Base-by-base conservation (phyloP, 2,888 invertebrate species). In the Epistrophe eligans region DNA sequence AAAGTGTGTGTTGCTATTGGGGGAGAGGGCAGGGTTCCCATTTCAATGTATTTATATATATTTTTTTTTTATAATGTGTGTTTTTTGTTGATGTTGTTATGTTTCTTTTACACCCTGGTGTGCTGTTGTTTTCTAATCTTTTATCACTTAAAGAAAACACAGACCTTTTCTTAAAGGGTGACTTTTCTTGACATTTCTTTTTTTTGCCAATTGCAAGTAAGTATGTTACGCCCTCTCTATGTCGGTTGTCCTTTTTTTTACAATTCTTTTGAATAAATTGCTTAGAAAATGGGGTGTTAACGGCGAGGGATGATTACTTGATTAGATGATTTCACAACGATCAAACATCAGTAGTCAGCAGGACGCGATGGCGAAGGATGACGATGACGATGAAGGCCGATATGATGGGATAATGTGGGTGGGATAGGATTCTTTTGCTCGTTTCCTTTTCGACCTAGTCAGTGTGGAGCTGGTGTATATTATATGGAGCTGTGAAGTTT, bases 271-370 rank as follows among this genome's bases (percentile, higher is more conserved):
- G 79, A 66, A 64, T 81, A 84, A 81, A 88, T 73, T 84, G 72
- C 84, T 60, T 57, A 55, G 80, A 73, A 67, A 67, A 76, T 76
- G 57, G 74, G 79, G 82, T 88, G 88, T 79, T 81, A 88, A 88
- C 85, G 81, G 84, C 35, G 5, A 80, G 89, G 88, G 88, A 85
- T 87, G 89, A 89, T 88, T 81, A 79, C 88, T 88, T 89, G 88
- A 89, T 89, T 89, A 89, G 89, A 87, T 88, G 76, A 62, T 67
- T 88, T 88, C 67, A 77, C 83, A 88, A 76, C 76, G 79, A 79
- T 85, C 66, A 70, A 80, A 81, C 24, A 32, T 32, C 32, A 62
- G 50, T 38, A 17, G n/a, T 64, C n/a, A 45, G n/a, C 45, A 28
- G 1, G 55, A 55, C 24, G 15, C 43, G 64, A 19, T 19, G 19